A percentile compares a stretch with the other conserved stretches of the same genome.
These are phyloP conservation scores for Tetheella fluctuosa DNA, from an alignment of 2,888 invertebrate species.

Conservation along the genomic window DNA sequence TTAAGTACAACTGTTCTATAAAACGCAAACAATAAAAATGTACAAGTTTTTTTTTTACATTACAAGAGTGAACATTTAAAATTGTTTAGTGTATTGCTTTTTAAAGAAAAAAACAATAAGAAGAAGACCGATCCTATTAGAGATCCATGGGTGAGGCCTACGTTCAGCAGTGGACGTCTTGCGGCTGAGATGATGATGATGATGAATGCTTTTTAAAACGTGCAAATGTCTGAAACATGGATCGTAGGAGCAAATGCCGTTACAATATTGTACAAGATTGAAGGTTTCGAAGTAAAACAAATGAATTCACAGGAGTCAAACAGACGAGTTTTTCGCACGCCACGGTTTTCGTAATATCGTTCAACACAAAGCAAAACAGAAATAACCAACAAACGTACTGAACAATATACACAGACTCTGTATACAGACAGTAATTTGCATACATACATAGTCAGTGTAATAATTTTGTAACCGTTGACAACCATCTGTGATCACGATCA, in stretches of 20 bases:
- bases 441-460: neutral
- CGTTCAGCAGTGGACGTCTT: no score
- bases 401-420: constrained; percentile 1
- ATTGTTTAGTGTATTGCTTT: no score
- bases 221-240: neutral
- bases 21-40: no score
- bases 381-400: constrained; percentile 8
- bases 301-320: constrained; percentile 1
- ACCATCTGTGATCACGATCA: constrained; percentile 7
- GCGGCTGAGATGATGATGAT: no score
- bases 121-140: no score
- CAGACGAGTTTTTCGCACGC: constrained; percentile 4
- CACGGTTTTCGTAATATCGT: constrained; percentile 7
- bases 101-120: no score
- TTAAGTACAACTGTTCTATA: no score
- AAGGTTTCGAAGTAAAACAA: neutral
- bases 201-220: no score
- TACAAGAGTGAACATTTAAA: no score
- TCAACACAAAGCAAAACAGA: constrained; percentile 1
- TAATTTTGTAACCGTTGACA: constrained; percentile 5
- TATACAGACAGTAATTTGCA: constrained; percentile 3
- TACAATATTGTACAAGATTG: constrained; percentile 8
- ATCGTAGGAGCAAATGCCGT: neutral
- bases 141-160: no score
- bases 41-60: no score